Percentiles rank a stretch among this genome's conserved stretches.
These are phyloP conservation scores for Amyelois transitella DNA, from an alignment of 1,140 invertebrate genomes.

Conservation along the genomic window DNA sequence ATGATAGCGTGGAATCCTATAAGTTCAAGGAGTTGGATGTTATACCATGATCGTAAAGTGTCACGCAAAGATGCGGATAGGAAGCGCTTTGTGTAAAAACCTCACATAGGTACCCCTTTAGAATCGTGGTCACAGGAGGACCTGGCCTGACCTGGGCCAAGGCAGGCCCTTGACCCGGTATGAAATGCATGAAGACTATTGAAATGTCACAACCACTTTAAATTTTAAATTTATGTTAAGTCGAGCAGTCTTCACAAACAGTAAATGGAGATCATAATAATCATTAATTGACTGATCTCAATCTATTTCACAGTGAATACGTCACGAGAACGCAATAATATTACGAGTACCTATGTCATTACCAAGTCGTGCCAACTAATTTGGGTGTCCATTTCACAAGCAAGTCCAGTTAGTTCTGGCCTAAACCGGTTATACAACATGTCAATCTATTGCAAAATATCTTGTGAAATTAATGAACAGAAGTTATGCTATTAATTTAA, in stretches of 20 bases:
- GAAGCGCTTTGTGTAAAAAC: no score
- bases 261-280: not conserved
- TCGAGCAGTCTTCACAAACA: not conserved
- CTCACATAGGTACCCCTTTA: no score
- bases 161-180: no score
- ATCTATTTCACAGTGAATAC: not conserved
- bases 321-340: not conserved
- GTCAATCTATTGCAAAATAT: slow-evolving; percentile 28
- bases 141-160: no score
- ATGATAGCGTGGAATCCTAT: no score
- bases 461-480: slow-evolving; percentile 24
- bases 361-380: not conserved
- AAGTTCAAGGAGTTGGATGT: no score
- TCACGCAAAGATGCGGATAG: no score
- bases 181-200: no score
- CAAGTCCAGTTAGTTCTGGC: slow-evolving; percentile 7
- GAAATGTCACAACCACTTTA: no score
- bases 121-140: no score
- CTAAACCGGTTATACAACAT: slow-evolving; percentile 23
- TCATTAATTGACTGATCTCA: not conserved
- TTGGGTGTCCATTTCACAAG: not conserved
- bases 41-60: no score
- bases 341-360: not conserved
- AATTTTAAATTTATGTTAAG: no score
- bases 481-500: not conserved